phyloP scores from a whole-genome alignment of 64 coral and sea anemone genomes.

The Hydrozoanthus tunicans region DNA sequence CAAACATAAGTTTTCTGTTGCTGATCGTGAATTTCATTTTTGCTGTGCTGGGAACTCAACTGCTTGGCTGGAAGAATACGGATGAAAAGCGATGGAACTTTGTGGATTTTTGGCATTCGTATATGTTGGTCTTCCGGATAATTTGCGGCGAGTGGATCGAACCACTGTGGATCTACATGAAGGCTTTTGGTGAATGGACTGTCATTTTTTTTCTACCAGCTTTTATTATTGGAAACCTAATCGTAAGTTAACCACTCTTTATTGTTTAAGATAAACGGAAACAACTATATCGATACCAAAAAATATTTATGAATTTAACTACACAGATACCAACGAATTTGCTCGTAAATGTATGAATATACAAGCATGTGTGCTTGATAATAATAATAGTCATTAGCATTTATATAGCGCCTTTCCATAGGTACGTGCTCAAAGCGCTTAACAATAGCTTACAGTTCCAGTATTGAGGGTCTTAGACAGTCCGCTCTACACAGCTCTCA shows the following conservation, averaged over 20 bases:
- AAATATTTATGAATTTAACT: too few relatives aligned
- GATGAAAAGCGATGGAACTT: slow-evolving; percentile 77
- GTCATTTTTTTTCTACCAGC: slow-evolving; percentile 80
- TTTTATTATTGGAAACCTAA: slow-evolving; percentile 81
- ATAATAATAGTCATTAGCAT: too few relatives aligned
- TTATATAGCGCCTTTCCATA: too few relatives aligned
- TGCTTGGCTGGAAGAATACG: slow-evolving; percentile 62
- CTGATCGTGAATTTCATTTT: slow-evolving; percentile 81
- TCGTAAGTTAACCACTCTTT: slow-evolving; percentile 55
- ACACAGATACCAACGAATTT: too few relatives aligned
- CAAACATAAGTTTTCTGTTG: slow-evolving; percentile 77
- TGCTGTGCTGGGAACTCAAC: slow-evolving; percentile 75
- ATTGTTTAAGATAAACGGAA: neutral
- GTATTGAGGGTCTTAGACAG: too few relatives aligned
- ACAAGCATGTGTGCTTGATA: too few relatives aligned
- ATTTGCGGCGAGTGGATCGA: slow-evolving; percentile 89
- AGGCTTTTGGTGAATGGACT: slow-evolving; percentile 8
- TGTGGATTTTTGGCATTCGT: slow-evolving; percentile 83
- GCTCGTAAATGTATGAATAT: too few relatives aligned
- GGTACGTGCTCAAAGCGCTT: too few relatives aligned
- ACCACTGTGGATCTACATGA: slow-evolving; percentile 83
- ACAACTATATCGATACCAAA: too few relatives aligned
- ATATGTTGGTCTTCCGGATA: slow-evolving; percentile 88
- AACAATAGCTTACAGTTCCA: too few relatives aligned
- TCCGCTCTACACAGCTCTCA: too few relatives aligned